phyloP scores from a whole-genome alignment of 2,113 vertebrate species.

The Brienomyrus longianalis region DNA sequence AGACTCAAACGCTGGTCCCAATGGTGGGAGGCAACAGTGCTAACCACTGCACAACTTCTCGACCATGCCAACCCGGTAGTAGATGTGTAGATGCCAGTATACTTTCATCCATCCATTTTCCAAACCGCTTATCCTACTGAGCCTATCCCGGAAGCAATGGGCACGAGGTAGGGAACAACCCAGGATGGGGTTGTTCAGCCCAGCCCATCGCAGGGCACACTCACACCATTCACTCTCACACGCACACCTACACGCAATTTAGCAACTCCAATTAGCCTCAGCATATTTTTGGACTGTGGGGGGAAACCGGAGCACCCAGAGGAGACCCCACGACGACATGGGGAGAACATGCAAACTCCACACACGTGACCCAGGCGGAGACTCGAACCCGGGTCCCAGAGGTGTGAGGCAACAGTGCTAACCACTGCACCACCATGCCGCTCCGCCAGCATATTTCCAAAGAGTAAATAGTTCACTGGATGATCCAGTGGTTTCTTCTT shows the following conservation, averaged over 20 bases:
- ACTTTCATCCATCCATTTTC: too few species aligned
- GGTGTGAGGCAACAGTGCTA: neutral
- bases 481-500: slow-evolving; percentile 51
- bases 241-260: too few species aligned
- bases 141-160: too few species aligned
- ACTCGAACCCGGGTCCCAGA: neutral
- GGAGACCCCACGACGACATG: neutral
- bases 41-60: neutral
- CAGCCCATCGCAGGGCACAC: too few species aligned
- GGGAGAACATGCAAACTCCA: neutral
- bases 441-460: neutral
- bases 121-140: too few species aligned
- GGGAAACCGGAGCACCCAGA: too few species aligned
- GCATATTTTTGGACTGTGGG: neutral
- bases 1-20: neutral
- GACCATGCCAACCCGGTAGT: too few species aligned
- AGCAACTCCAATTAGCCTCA: neutral
- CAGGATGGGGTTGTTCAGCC: too few species aligned
- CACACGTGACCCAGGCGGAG: neutral
- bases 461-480: neutral
- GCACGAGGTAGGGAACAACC: too few species aligned
- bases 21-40: neutral
- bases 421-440: neutral
- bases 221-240: too few species aligned
- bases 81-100: too few species aligned